Conservation (phyloP, 2,797 vertebrate genomes). For the Limosa lapponica region DNA sequence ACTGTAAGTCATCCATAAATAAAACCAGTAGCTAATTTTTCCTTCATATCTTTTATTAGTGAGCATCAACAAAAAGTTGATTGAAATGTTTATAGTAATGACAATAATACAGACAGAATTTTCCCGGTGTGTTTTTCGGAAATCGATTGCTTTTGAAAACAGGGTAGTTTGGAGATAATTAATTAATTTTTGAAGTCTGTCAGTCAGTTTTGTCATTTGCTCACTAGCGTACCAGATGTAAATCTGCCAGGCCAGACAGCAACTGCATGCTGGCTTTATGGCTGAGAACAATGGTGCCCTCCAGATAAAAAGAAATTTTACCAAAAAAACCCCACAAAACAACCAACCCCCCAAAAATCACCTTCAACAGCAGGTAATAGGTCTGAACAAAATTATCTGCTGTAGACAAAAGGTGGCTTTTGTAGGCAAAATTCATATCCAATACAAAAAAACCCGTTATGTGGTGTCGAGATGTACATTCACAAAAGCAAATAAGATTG, state of each 20-base stretch:
- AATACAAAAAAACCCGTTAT: neutral
- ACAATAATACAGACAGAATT: neutral
- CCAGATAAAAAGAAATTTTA: neutral
- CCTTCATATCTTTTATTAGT: slow-evolving; percentile 22
- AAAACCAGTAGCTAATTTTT: neutral
- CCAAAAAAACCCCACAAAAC: neutral
- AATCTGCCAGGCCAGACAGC: neutral
- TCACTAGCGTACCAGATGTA: neutral
- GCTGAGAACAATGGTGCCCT: neutral
- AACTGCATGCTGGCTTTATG: neutral
- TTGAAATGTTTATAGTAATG: neutral
- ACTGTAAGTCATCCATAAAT: neutral
- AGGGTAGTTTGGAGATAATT: neutral
- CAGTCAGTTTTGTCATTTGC: neutral
- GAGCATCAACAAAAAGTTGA: neutral
- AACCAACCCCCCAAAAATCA: neutral
- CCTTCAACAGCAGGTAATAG: neutral
- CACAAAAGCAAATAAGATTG: neutral
- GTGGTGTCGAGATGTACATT: neutral
- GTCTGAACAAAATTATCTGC: neutral
- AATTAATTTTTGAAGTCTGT: neutral
- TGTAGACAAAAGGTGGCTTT: neutral
- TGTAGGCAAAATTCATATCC: neutral
- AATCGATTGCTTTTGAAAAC: neutral
- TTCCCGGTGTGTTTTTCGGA: neutral